Conservation (phyloP, 2,797 vertebrate species). For the Hippocampus kuda region DNA sequence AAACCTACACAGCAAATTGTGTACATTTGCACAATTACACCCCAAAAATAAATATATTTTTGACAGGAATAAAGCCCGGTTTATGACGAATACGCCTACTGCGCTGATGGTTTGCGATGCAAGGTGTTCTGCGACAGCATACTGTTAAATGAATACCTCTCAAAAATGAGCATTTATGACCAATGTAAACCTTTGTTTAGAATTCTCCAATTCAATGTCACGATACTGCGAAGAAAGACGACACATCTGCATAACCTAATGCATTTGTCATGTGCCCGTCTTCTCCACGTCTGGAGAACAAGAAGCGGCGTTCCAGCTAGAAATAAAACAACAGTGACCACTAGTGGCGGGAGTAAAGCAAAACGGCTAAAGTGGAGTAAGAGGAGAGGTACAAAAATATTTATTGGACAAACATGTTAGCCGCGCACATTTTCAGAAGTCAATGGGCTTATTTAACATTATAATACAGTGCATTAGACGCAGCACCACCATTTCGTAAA, state of each 20-base stretch:
- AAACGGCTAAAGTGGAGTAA: slow-evolving; percentile 2
- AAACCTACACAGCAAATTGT: no score
- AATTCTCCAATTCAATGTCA: neutral
- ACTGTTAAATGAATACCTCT: neutral
- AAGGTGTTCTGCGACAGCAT: no score
- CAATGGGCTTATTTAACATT: slow-evolving; percentile 18
- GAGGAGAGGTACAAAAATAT: slow-evolving; percentile 54
- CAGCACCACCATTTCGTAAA: neutral
- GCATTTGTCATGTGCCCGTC: neutral
- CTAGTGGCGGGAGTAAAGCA: slow-evolving; percentile 28
- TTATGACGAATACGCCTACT: no score
- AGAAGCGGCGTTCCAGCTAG: neutral
- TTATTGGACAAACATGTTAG: slow-evolving; percentile 48
- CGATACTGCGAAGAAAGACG: neutral
- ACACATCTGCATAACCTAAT: neutral
- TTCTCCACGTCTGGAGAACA: neutral
- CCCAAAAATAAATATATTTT: no score
- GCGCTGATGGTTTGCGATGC: no score
- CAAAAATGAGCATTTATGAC: neutral
- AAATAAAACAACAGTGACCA: slow-evolving; percentile 31
- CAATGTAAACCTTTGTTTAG: neutral
- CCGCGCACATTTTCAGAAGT: slow-evolving; percentile 21
- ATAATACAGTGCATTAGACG: slow-evolving; percentile 17
- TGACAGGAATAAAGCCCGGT: no score
- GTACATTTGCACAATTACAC: no score